Evolutionary conservation across 2,888 invertebrate genomes (phyloP).

Genomic region (Nephrotoma appendiculata): DNA sequence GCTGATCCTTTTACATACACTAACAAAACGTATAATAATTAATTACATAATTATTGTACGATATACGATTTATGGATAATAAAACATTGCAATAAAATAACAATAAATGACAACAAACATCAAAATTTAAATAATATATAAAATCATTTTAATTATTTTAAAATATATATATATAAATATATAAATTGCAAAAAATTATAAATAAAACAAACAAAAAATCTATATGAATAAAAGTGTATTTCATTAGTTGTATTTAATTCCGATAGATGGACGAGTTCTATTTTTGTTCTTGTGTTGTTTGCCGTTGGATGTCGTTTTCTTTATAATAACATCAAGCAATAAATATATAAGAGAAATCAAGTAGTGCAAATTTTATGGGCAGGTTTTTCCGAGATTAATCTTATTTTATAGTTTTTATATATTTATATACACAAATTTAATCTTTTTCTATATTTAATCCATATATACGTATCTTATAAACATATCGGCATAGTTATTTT

Average conservation of each 20-base stretch:
- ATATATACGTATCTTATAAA: too few relatives aligned
- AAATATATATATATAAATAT: background rate
- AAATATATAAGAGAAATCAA: too few relatives aligned
- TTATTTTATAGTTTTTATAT: too few relatives aligned
- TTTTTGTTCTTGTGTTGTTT: too few relatives aligned
- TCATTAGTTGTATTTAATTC: background rate
- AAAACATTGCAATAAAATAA: background rate
- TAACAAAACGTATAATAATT: background rate
- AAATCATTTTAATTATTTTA: background rate
- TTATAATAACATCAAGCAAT: too few relatives aligned
- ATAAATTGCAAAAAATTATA: background rate
- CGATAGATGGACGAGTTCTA: background rate
- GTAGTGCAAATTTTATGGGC: too few relatives aligned
- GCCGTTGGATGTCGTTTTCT: background rate
- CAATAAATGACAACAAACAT: background rate
- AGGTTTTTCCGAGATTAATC: too few relatives aligned
- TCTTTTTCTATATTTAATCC: too few relatives aligned
- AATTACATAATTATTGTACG: background rate
- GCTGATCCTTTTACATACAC: background rate
- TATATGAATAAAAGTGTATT: background rate
- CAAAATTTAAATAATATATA: background rate
- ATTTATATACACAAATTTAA: too few relatives aligned
- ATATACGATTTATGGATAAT: background rate
- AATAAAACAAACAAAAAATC: background rate
- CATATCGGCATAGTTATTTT: too few relatives aligned